phyloP scores from a whole-genome alignment of 2,113 vertebrate genomes.

The Tautogolabrus adspersus region DNA sequence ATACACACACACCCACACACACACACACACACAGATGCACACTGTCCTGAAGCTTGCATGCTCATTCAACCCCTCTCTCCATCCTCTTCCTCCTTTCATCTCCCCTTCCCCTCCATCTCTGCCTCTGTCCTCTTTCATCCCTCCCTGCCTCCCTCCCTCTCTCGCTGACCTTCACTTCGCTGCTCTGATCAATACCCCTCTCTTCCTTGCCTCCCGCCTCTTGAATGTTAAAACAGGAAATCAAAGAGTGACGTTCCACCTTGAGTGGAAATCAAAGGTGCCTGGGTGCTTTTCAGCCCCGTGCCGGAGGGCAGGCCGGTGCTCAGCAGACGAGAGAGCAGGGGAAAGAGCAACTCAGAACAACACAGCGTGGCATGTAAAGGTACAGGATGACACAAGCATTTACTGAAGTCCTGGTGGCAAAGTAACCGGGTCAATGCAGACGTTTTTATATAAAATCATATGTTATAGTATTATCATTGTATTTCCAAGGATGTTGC shows the following conservation, averaged over 20 bases:
- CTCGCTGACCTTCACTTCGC: slow-evolving; percentile 91
- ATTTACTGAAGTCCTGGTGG: background rate
- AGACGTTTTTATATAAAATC: background rate
- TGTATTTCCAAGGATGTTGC: background rate
- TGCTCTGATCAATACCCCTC: slow-evolving; percentile 91
- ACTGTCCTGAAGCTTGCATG: slow-evolving; percentile 57
- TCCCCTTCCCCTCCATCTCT: slow-evolving; percentile 63
- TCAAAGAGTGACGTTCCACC: slow-evolving; percentile 95
- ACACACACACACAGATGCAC: slow-evolving; percentile 52
- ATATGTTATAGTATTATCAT: background rate
- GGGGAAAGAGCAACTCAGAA: slow-evolving; percentile 61
- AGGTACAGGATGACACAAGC: slow-evolving; percentile 15
- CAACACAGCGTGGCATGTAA: slow-evolving; percentile 24
- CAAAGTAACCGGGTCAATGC: background rate
- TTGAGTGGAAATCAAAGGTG: slow-evolving; percentile 98
- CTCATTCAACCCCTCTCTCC: slow-evolving; percentile 71
- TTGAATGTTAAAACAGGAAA: slow-evolving; percentile 91
- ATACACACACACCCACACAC: slow-evolving; percentile 39
- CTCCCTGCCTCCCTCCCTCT: slow-evolving; percentile 49
- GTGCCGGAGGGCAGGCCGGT: slow-evolving; percentile 79
- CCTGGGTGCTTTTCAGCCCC: slow-evolving; percentile 86
- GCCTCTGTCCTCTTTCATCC: slow-evolving; percentile 72
- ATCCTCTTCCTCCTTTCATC: slow-evolving; percentile 75
- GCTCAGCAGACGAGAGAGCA: slow-evolving; percentile 46
- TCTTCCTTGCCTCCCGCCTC: slow-evolving; percentile 87